phyloP scores from a whole-genome alignment of 2,888 invertebrate genomes.

The Rotaria magnacalcarata region DNA sequence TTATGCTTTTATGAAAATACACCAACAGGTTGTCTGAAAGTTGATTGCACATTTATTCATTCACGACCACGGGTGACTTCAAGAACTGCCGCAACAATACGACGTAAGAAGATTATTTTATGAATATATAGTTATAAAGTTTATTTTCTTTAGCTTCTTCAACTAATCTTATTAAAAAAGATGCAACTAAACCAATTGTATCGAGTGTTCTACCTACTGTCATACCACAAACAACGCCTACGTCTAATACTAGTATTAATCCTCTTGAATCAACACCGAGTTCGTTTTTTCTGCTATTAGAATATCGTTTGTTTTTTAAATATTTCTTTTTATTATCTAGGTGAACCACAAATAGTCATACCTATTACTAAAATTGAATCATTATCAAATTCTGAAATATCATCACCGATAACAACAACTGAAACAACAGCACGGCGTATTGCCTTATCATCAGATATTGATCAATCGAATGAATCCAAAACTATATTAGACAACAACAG shows the following conservation, averaged over 20 bases:
- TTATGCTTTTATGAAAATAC: slow-evolving; percentile 25
- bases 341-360: neutral
- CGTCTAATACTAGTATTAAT: neutral
- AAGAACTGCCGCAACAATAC: neutral
- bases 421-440: neutral
- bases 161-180: neutral
- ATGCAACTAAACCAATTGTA: neutral
- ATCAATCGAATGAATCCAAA: neutral
- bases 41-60: slow-evolving; percentile 3
- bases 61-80: neutral
- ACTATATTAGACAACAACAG: neutral
- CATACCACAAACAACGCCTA: neutral
- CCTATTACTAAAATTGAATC: neutral
- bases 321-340: neutral
- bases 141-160: neutral
- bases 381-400: neutral
- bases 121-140: neutral
- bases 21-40: slow-evolving; percentile 4
- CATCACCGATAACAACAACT: neutral
- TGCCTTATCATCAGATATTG: neutral
- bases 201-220: neutral
- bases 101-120: neutral
- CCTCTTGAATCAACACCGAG: neutral
- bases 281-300: neutral
- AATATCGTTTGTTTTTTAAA: neutral